Evolutionary conservation across 2,797 vertebrate genomes (phyloP).

Genomic region (Eremophila alpestris): DNA sequence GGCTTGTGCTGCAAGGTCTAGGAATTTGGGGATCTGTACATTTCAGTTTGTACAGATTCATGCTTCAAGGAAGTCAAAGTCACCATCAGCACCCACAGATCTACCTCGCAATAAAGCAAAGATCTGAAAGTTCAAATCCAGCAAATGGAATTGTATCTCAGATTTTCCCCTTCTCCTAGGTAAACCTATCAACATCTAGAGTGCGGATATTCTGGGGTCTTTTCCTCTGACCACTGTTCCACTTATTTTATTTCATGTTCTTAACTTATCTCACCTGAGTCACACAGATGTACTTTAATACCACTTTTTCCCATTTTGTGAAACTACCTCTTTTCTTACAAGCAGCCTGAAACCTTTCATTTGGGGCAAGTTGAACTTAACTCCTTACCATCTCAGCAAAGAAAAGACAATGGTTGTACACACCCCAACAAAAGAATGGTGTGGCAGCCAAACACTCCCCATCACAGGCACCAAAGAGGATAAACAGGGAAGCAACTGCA

Average conservation of each 20-base stretch:
- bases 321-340: neutral
- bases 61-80: neutral
- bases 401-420: neutral
- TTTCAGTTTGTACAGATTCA: neutral
- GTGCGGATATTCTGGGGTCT: neutral
- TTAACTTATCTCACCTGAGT: neutral
- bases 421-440: neutral
- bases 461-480: neutral
- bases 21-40: neutral
- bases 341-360: neutral
- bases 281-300: neutral
- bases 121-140: neutral
- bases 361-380: neutral
- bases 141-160: accelerated
- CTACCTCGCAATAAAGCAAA: neutral
- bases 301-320: neutral
- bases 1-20: neutral
- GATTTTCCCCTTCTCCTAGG: neutral
- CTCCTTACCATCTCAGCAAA: neutral
- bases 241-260: neutral
- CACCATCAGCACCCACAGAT: neutral
- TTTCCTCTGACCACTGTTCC: neutral
- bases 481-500: neutral
- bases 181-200: neutral
- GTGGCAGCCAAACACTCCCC: neutral